phyloP scores from a whole-genome alignment of 2,113 vertebrate genomes.

The Rhombomys opimus region DNA sequence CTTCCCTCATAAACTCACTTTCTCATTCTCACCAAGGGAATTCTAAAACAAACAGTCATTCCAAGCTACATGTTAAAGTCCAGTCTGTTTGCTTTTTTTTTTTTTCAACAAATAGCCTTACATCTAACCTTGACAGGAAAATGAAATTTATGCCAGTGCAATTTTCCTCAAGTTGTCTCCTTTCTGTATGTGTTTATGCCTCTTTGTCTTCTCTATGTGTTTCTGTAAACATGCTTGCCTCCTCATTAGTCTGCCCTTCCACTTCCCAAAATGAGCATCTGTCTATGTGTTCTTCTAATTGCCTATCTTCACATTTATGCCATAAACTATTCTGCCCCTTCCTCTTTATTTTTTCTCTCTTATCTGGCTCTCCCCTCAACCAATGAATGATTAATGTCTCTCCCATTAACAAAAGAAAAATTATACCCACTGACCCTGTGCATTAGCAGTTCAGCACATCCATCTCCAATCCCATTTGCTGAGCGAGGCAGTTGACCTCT shows the following conservation, averaged over 20 bases:
- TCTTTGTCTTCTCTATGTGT: background rate
- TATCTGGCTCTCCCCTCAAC: background rate
- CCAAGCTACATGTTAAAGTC: background rate
- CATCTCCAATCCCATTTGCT: background rate
- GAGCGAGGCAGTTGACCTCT: background rate
- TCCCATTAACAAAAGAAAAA: background rate
- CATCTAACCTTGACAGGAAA: background rate
- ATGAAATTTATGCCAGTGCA: background rate
- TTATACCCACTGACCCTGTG: background rate
- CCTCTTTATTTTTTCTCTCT: background rate
- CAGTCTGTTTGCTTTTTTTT: background rate
- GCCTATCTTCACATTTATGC: background rate
- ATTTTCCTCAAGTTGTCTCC: background rate
- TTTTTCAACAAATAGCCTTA: background rate
- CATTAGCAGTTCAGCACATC: background rate
- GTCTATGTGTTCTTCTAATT: background rate
- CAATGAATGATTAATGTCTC: slow-evolving; percentile 30
- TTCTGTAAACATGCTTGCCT: background rate
- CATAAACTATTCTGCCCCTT: background rate
- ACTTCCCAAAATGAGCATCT: background rate
- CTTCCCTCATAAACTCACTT: background rate
- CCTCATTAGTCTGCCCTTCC: background rate
- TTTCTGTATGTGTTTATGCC: too few relatives aligned
- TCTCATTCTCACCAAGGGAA: background rate
- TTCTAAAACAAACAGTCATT: background rate